Percentiles rank a stretch among this genome's conserved stretches.
These are phyloP conservation scores for Hartigia nigra DNA, from an alignment of 2,888 invertebrate genomes.

Conservation along the genomic window DNA sequence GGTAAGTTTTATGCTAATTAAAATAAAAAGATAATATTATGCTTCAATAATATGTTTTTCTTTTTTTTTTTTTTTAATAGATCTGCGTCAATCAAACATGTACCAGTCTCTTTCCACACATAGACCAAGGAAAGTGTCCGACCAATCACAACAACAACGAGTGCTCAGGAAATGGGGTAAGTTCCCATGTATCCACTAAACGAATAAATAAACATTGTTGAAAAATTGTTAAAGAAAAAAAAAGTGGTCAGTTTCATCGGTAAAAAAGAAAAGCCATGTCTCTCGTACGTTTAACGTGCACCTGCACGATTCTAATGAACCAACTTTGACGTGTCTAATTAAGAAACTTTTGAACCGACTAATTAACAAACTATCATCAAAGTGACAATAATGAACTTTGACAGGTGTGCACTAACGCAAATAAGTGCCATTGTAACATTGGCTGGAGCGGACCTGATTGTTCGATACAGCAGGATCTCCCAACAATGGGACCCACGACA, in stretches of 20 bases:
- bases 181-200: conserved; percentile 61
- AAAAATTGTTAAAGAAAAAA: not conserved
- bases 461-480: conserved; percentile 78
- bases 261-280: no score
- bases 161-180: conserved; percentile 96
- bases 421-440: conserved; percentile 90
- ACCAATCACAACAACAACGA: conserved; percentile 88
- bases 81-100: conserved; percentile 96
- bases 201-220: not conserved
- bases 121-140: conserved; percentile 90
- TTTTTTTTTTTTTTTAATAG: conserved; percentile 52
- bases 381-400: conserved; percentile 17
- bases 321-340: not conserved
- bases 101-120: conserved; percentile 84
- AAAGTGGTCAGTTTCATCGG: no score
- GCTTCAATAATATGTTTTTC: not conserved
- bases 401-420: conserved; percentile 91
- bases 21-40: not conserved
- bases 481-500: conserved; percentile 66
- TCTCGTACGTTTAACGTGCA: no score
- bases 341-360: not conserved
- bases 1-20: conserved; percentile 63
- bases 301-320: not conserved
- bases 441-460: conserved; percentile 93
- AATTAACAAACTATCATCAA: not conserved